Conservation (phyloP, 2,888 invertebrate genomes). For the Blastobasis adustella region DNA sequence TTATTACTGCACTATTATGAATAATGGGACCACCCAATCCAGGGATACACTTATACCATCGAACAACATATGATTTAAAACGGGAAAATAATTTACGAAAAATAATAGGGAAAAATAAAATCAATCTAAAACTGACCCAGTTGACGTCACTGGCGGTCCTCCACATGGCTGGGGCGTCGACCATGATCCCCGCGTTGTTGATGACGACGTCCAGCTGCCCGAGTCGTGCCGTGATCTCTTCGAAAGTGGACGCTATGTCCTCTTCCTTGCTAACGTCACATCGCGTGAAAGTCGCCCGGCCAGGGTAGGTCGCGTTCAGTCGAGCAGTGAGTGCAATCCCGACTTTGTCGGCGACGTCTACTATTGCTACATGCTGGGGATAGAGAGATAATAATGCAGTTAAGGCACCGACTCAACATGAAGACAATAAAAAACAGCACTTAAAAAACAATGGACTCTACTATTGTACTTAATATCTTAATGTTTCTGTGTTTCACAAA, state of each 20-base stretch:
- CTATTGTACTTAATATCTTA: too few relatives aligned
- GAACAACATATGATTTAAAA: too few relatives aligned
- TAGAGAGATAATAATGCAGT: too few relatives aligned
- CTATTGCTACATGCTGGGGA: conserved; percentile 29
- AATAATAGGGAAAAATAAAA: too few relatives aligned
- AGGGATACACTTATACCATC: too few relatives aligned
- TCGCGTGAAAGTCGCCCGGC: conserved; percentile 30
- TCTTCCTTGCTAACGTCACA: conserved; percentile 40
- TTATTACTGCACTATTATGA: too few relatives aligned
- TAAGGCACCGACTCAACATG: too few relatives aligned
- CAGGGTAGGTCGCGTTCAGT: conserved; percentile 24
- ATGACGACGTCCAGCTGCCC: conserved; percentile 35
- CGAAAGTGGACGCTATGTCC: conserved; percentile 25
- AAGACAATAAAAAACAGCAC: too few relatives aligned
- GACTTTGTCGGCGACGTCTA: conserved; percentile 31
- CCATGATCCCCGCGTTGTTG: conserved; percentile 44
- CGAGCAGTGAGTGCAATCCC: conserved; percentile 25
- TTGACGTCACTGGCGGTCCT: conserved; percentile 36
- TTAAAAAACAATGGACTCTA: too few relatives aligned
- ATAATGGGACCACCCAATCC: too few relatives aligned
- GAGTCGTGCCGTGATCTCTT: conserved; percentile 24
- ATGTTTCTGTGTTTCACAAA: too few relatives aligned
- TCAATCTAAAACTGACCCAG: conserved; percentile 21
- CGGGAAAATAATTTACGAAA: too few relatives aligned
- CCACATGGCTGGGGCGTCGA: conserved; percentile 29